phyloP scores from a whole-genome alignment of 1,140 invertebrate species.

The Musca vetustissima region DNA sequence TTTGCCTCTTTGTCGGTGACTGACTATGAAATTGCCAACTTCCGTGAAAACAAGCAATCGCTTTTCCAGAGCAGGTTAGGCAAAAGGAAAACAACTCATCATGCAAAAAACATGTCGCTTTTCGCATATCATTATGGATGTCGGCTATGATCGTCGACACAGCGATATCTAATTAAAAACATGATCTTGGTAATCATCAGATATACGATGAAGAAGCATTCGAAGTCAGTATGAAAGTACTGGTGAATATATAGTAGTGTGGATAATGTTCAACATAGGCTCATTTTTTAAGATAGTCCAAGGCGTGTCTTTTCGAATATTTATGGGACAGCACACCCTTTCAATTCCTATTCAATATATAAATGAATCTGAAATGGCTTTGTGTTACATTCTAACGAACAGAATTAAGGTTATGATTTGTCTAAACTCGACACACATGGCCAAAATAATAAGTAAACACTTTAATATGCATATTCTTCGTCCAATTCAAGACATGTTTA shows the following conservation, averaged over 20 bases:
- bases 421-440: too few relatives aligned
- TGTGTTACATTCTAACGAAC: too few relatives aligned
- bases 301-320: too few relatives aligned
- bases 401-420: too few relatives aligned
- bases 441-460: too few relatives aligned
- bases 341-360: too few relatives aligned
- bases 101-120: constrained; percentile 9
- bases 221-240: neutral
- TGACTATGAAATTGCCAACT: constrained; percentile 15
- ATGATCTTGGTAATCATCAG: constrained; percentile 3
- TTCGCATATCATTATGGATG: constrained; percentile 15
- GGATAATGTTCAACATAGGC: neutral
- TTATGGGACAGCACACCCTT: too few relatives aligned
- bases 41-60: constrained; percentile 14
- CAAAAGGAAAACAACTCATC: neutral
- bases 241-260: neutral
- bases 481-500: too few relatives aligned
- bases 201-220: neutral
- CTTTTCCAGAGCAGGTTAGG: neutral
- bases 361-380: too few relatives aligned
- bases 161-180: neutral
- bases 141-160: neutral
- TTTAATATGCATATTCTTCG: too few relatives aligned
- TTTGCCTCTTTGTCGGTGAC: neutral
- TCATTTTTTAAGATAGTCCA: too few relatives aligned